Evolutionary conservation across 2,113 vertebrate genomes (phyloP).

Genomic region (Oxyura jamaicensis): DNA sequence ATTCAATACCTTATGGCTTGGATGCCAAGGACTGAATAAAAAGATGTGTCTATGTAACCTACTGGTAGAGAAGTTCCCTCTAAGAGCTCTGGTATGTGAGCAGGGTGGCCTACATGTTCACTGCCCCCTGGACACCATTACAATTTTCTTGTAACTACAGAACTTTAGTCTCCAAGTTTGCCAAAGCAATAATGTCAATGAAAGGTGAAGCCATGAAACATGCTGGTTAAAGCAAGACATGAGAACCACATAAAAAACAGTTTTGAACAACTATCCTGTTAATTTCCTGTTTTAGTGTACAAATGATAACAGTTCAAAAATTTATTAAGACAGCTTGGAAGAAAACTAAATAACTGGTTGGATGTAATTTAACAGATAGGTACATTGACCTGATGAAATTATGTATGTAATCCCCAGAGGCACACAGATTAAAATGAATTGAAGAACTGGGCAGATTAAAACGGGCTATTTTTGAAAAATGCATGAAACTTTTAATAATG

Average conservation of each 20-base stretch:
- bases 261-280: neutral
- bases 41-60: neutral
- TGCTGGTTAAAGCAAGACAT: neutral
- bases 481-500: neutral
- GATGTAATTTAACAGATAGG: neutral
- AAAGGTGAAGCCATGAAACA: neutral
- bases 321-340: neutral
- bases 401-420: neutral
- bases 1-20: neutral
- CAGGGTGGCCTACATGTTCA: neutral
- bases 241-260: neutral
- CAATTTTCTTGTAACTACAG: neutral
- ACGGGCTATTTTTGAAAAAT: neutral
- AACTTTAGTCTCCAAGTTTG: neutral
- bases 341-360: neutral
- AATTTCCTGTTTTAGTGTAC: neutral
- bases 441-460: neutral
- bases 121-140: neutral
- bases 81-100: neutral
- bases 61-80: neutral
- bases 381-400: neutral
- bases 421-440: neutral
- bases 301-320: neutral
- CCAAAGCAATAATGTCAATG: neutral
- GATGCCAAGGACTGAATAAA: neutral